A percentile compares a stretch with the other conserved stretches of the same genome.
These are phyloP conservation scores for Timema podura DNA, from an alignment of 2,888 invertebrate species.

Conservation along the genomic window DNA sequence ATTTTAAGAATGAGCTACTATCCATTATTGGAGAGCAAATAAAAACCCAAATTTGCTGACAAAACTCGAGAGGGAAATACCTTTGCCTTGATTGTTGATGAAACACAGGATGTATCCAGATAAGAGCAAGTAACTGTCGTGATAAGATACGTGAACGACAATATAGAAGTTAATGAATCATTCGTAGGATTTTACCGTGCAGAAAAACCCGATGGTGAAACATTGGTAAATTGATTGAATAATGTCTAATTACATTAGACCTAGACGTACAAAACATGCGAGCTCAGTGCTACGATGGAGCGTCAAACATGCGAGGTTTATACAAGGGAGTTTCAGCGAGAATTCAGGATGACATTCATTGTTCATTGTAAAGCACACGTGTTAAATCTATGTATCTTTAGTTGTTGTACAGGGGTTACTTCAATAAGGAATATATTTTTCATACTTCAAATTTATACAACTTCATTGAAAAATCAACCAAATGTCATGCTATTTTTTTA, in stretches of 20 bases:
- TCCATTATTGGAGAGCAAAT: constrained; percentile 23
- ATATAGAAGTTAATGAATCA: not conserved
- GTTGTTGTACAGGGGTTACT: not conserved
- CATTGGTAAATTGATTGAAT: not conserved
- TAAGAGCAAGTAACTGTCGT: not conserved
- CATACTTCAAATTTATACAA: not conserved
- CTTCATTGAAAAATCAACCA: constrained; percentile 11
- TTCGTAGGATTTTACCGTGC: not conserved
- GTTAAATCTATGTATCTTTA: not conserved
- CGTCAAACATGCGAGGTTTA: not conserved
- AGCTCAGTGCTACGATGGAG: constrained; percentile 7
- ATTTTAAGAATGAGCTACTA: not conserved
- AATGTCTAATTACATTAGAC: not conserved
- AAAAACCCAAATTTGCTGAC: constrained; percentile 1
- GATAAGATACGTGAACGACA: not conserved
- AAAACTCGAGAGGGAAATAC: not conserved
- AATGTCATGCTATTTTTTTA: not conserved
- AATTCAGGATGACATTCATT: not conserved
- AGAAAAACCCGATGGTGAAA: not conserved
- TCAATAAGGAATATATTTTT: constrained; percentile 4
- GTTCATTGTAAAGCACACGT: constrained; percentile 2
- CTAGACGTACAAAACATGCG: not conserved
- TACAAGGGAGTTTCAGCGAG: not conserved
- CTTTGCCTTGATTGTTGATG: not conserved
- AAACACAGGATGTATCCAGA: constrained; percentile 4